These are phyloP conservation scores for Lamellibrachia satsuma DNA, from an alignment of 2,888 invertebrate species.

Conservation along the genomic window DNA sequence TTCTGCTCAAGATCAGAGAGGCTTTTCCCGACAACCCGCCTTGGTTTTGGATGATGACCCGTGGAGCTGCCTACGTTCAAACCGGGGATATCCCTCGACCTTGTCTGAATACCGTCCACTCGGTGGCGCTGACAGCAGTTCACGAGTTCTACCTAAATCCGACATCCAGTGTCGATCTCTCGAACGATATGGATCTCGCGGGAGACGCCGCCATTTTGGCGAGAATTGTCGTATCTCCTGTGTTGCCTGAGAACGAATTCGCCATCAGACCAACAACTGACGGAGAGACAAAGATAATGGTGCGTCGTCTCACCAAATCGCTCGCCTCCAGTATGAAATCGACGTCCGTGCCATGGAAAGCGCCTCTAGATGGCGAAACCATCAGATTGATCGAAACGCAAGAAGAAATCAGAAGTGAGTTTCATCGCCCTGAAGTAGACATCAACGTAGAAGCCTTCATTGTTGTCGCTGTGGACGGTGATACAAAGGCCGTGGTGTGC, in stretches of 20 bases:
- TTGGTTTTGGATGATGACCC: neutral
- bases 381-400: neutral
- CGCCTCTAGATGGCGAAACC: neutral
- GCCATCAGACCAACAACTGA: neutral
- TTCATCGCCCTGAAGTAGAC: neutral
- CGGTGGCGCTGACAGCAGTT: neutral
- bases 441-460: neutral
- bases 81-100: neutral
- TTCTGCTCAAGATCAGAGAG: neutral
- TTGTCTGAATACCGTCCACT: neutral
- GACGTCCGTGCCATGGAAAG: neutral
- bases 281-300: neutral
- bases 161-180: neutral
- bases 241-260: neutral
- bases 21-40: neutral
- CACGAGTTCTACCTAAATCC: neutral
- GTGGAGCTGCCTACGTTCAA: neutral
- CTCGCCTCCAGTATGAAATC: neutral
- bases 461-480: neutral
- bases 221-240: neutral
- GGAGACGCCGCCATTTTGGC: neutral
- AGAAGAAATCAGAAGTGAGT: neutral
- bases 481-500: neutral
- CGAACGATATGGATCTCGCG: neutral
- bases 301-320: constrained; percentile 2